Evolutionary conservation across 2,797 vertebrate species (phyloP), one percentile per base, ranked within the genome.

Genomic region (Ctenosaura bakeri): DNA sequence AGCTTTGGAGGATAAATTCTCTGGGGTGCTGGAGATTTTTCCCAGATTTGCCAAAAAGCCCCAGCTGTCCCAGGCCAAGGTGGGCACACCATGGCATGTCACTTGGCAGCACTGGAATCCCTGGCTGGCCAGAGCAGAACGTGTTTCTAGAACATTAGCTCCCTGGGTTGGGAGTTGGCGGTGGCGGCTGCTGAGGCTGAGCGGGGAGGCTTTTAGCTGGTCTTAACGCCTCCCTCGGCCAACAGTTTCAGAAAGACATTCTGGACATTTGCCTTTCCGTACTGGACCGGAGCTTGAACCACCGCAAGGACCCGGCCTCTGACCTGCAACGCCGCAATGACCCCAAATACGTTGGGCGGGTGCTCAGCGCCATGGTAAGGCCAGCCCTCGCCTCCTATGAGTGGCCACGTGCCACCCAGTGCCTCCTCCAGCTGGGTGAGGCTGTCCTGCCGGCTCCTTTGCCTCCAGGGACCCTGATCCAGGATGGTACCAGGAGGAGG

Each of bases 341-440:
- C 78, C 97, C 98, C 90, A 95, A 89, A 89, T 97, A 98, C 0
- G 10, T 98, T 62, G 94, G 97, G 50, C 97, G 98, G 0, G 96
- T 98, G 66, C 93, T 98, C 91, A 97, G 96, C 4, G 96, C 97
- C 42, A 98, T 98, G 98, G 98, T 98, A 94, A 97, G 26, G 9
- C 18, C 56, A 8, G 18, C 5, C 8, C 4, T 4, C 2, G 1
- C n/a, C 62, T 0, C 73, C 5, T 6, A 3, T 1, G 5, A 24
- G 20, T 1, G 6, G 35, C 9, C 6, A 5, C 8, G 4, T 5
- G 16, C 38, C 12, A 2, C 1, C 35, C 22, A 12, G 7, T 9
- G 69, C 32, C 26, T 32, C 2, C 69, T 73, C 2, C 0, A 14
- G 56, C 56, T 16, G 56, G 16, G 14, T 18, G 56, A 59, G 16